These are phyloP conservation scores for Gasteruption jaculator DNA, from an alignment of 2,888 invertebrate species.

Conservation along the genomic window DNA sequence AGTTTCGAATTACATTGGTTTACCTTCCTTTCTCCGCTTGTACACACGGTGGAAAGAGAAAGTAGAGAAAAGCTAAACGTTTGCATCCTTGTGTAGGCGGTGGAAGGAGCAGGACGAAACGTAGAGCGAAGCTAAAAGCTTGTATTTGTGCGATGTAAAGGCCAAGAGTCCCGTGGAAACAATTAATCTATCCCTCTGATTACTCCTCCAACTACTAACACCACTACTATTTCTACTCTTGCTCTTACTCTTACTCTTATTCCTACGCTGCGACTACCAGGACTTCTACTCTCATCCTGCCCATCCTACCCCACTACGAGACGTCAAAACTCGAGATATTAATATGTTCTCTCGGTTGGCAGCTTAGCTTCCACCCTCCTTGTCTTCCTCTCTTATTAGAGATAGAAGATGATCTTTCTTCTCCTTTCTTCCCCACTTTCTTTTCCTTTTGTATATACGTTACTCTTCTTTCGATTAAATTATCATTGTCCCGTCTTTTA, in stretches of 20 bases:
- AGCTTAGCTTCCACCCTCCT: conserved; percentile 21
- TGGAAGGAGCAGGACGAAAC: too few relatives aligned
- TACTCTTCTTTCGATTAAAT: conserved; percentile 36
- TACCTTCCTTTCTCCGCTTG: too few relatives aligned
- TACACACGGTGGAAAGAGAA: too few relatives aligned
- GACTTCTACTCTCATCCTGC: conserved; percentile 2
- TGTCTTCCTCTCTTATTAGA: conserved; percentile 8
- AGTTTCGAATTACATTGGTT: too few relatives aligned
- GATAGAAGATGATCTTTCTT: too few relatives aligned
- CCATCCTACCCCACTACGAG: conserved; percentile 17
- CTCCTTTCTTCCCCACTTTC: background rate
- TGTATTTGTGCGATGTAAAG: conserved; percentile 30
- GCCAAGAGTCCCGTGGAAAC: conserved; percentile 48
- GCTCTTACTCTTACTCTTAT: conserved; percentile 15
- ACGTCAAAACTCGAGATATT: conserved; percentile 51
- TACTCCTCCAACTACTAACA: conserved; percentile 36
- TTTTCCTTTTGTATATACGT: conserved; percentile 3
- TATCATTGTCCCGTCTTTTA: conserved; percentile 30
- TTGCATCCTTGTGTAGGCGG: too few relatives aligned
- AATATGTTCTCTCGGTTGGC: conserved; percentile 47
- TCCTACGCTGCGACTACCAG: too few relatives aligned
- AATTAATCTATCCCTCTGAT: conserved; percentile 50
- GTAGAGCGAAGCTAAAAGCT: too few relatives aligned
- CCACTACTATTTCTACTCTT: too few relatives aligned
- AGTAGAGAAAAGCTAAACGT: too few relatives aligned